Conservation (phyloP, 2,797 vertebrate species). For the Tenualosa thibaudeaui region DNA sequence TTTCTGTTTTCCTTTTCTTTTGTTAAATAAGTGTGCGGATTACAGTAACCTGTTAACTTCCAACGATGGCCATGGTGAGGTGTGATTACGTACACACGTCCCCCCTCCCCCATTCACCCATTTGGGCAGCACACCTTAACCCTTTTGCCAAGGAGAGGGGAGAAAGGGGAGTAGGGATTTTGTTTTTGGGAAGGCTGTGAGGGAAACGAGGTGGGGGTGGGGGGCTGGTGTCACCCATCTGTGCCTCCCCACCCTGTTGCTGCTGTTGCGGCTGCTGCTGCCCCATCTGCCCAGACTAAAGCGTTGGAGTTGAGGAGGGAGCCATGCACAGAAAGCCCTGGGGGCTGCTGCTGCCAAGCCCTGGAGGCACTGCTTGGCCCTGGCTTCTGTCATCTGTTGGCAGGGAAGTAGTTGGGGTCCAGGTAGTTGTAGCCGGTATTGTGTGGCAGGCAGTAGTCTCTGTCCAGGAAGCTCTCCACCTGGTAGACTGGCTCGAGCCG, state of each 20-base stretch:
- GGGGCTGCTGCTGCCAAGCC: conserved; percentile 66
- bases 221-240: conserved; percentile 63
- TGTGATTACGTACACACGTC: conserved; percentile 64
- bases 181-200: conserved; percentile 65
- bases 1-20: not conserved
- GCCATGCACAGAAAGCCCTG: conserved; percentile 85
- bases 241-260: conserved; percentile 49
- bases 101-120: conserved; percentile 16
- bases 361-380: conserved; percentile 62
- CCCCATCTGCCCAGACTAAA: conserved; percentile 76
- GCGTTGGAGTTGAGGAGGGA: conserved; percentile 82
- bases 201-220: conserved; percentile 72
- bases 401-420: conserved; percentile 99
- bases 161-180: not conserved
- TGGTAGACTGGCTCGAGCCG: conserved; percentile 91
- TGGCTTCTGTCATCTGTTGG: conserved; percentile 97
- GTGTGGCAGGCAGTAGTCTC: conserved; percentile 98
- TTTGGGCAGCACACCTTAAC: conserved; percentile 25
- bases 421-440: conserved; percentile 96
- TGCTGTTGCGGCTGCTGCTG: conserved; percentile 52
- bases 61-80: conserved; percentile 66
- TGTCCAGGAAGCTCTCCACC: conserved; percentile 91
- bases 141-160: conserved; percentile 35
- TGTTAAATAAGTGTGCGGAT: conserved; percentile 69
- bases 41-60: conserved; percentile 71